Evolutionary conservation across 2,113 vertebrate species (phyloP), one percentile per base, ranked within the genome.

Genomic region (Lophotis ruficrista): DNA sequence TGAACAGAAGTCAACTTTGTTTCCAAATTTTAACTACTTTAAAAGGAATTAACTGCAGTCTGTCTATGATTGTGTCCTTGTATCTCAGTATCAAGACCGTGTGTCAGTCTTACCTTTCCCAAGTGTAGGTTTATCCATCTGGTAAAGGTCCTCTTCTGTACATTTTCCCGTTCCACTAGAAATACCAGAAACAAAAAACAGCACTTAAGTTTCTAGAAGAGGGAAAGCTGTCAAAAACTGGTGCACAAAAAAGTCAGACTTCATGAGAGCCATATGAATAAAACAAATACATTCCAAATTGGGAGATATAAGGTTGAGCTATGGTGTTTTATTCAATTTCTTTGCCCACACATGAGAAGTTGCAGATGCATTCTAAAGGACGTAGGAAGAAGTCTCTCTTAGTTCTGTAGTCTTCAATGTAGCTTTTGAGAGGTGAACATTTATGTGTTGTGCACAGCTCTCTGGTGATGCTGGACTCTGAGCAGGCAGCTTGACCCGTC

Each of bases 81-180:
- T 33, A 79, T 68, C 30, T 41, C 33, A 37, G 1, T 37, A 91
- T 61, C 56, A 60, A 43, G 33, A 38, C 14, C 25, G 12, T 54
- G 35, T 21, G 14, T 54, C 73, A 69, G 65, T n/a, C 97, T 97
- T 96, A 99, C 99, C 99, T 99, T 99, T 95, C 99, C 99, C 71
- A 99, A 98, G 88, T 99, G 99, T 9, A 99, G 98, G 95, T 99
- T 99, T 85, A 99, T 99, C 99, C 99, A 99, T 83, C 99, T 98
- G 11, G 99, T 99, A 87, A 99, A 99, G 21, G 99, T 99, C 93
- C 99, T 99, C 98, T 99, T 99, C 99, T 99, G 99, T 50, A 99
- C 99, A 94, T 98, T 98, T 80, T 99, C 99, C 19, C 99, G 98
- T 96, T 99, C 99, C 27, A 99, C 99, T 99, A 97, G 25, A 98